Base-by-base conservation (phyloP, 2,888 invertebrate species). In the Odontothrips loti region DNA sequence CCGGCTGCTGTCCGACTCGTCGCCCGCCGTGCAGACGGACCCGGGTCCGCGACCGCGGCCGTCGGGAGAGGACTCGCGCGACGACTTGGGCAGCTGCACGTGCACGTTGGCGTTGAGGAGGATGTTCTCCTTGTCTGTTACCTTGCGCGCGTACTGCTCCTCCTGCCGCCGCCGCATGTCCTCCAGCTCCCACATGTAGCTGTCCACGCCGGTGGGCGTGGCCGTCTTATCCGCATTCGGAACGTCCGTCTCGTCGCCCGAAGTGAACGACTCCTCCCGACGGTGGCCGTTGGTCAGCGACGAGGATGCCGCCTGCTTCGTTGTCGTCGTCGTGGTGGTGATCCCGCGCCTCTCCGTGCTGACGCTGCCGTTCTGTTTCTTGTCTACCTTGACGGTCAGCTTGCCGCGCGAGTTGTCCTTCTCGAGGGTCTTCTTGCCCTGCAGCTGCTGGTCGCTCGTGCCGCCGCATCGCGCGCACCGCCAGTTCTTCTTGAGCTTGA, bases 31-130 rank as follows among this genome's bases (percentile, higher is more conserved):
- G 68, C 90, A 89, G 8, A 92, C 89, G 0, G 93, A 93, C 15
- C 91, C 90, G 0, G 93, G 93, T 84, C 92, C 91, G 81, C 93
- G 90, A 84, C 92, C 91, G 81, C 93, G 90, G 82, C 91, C 90
- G 85, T 93, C 93, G 0, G 94, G 94, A 8, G 93, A 93, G 80
- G 92, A 92, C 86, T 94, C 94, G 27, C 94, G 88, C 0, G 94
- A 93, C 80, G 94, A 94, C 87, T 92, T 93, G 0, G 93, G 85
- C 58, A 84, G 83, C 80, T 85, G 84, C 15, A 85, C 84, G 11
- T 85, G 84, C 11, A 85, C 83, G 11, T 83, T 81, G 17, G 85
- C 84, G 48, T 82, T 84, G 47, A 85, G 81, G 20, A 83, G 80
- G 27, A 81, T 79, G 51, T 83, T 83, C 82, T 85, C 84, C 78